These are phyloP conservation scores for Enteromius unitaeniatus DNA, from an alignment of 2,797 vertebrate genomes.

Conservation along the genomic window DNA sequence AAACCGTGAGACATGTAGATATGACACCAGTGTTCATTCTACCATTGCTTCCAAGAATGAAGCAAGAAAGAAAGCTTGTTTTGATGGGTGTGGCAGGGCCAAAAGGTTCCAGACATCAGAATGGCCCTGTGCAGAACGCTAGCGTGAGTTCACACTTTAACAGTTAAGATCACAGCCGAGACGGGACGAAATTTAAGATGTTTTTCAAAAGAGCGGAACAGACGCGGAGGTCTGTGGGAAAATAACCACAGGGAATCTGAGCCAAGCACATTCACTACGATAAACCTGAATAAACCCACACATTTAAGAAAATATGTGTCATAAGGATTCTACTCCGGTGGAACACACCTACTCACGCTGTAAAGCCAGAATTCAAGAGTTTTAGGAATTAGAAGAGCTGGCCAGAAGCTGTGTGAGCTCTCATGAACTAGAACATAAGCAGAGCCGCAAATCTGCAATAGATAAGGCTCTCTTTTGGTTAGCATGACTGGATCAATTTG, in stretches of 20 bases:
- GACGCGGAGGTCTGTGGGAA: slow-evolving; percentile 33
- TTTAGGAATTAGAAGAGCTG: background rate
- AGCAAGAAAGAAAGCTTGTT: background rate
- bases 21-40: background rate
- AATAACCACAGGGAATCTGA: background rate
- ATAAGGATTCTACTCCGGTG: background rate
- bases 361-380: background rate
- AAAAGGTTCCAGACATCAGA: slow-evolving; percentile 13
- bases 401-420: background rate
- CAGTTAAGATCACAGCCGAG: slow-evolving; percentile 2
- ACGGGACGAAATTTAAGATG: slow-evolving; percentile 25
- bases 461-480: slow-evolving; percentile 2
- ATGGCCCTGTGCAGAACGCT: background rate
- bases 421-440: background rate
- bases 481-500: background rate
- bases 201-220: slow-evolving; percentile 16
- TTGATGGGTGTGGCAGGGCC: slow-evolving; percentile 3
- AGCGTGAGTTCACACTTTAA: slow-evolving; percentile 27
- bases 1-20: slow-evolving; percentile 20
- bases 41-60: background rate
- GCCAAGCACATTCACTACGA: background rate
- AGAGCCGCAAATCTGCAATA: background rate
- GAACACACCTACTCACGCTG: background rate
- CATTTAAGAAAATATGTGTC: background rate
- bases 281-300: background rate